Conservation (phyloP, 1,140 invertebrate species). For the Leptopilina boulardi region DNA sequence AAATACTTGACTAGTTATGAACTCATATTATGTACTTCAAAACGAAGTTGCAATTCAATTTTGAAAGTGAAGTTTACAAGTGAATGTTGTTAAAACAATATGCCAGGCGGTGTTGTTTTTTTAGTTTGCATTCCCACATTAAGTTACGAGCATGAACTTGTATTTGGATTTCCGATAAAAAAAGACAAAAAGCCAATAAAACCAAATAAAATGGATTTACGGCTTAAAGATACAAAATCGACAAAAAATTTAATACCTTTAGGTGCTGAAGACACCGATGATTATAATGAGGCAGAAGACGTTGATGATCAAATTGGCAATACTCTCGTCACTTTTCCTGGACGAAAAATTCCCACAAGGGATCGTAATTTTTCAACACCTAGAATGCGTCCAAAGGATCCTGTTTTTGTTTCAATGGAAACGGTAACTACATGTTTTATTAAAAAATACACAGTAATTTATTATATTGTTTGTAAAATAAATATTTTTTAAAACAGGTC, state of each 20-base stretch:
- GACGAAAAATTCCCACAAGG: conserved; percentile 18
- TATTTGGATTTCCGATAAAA: conserved; percentile 71
- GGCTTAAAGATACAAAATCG: conserved; percentile 61
- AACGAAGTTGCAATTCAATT: neutral
- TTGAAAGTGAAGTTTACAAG: neutral
- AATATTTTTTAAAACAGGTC: conserved; percentile 70
- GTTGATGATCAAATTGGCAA: conserved; percentile 43
- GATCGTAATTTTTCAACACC: conserved; percentile 36
- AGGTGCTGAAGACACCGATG: conserved; percentile 51
- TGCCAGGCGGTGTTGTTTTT: conserved; percentile 78
- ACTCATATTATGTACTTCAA: neutral
- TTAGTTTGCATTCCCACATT: conserved; percentile 79
- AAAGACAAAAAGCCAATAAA: conserved; percentile 57
- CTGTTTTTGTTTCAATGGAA: conserved; percentile 72
- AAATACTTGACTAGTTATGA: neutral
- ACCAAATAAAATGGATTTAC: conserved; percentile 62
- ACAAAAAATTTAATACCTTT: conserved; percentile 58
- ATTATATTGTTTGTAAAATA: too few relatives aligned
- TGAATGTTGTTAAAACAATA: conserved; percentile 50
- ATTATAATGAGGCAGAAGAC: conserved; percentile 47
- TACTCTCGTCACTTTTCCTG: neutral
- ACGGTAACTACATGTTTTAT: too few relatives aligned
- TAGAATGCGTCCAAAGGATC: conserved; percentile 43
- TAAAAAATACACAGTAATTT: too few relatives aligned
- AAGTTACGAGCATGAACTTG: conserved; percentile 77